Conservation (phyloP, 2,888 invertebrate species). For the Eupelmus urozonus region DNA sequence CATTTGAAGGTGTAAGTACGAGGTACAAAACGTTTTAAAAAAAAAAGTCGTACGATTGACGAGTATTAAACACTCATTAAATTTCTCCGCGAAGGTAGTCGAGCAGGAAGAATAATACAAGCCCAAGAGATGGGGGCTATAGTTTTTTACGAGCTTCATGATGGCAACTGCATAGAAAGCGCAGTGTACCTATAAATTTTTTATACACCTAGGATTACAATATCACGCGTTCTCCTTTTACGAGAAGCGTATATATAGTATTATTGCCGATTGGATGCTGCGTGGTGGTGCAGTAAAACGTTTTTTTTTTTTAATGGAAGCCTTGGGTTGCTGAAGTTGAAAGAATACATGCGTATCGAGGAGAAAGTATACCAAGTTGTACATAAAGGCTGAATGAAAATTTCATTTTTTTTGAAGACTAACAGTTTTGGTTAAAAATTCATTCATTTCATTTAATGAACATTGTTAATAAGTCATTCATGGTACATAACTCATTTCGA, state of each 20-base stretch:
- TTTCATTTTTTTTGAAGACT: constrained; percentile 33
- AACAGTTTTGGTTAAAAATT: constrained; percentile 39
- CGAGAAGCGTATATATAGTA: not conserved
- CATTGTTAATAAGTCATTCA: constrained; percentile 49
- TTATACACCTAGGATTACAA: constrained; percentile 1
- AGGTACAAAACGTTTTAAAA: too few species aligned
- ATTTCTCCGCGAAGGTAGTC: constrained; percentile 28
- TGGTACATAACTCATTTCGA: constrained; percentile 44
- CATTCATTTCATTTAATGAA: constrained; percentile 37
- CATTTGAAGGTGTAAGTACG: not conserved
- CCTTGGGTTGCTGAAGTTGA: constrained; percentile 38
- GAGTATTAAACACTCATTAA: constrained; percentile 21
- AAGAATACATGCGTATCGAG: constrained; percentile 20
- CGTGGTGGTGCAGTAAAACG: too few species aligned
- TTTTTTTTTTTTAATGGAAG: not conserved
- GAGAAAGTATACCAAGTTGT: constrained; percentile 21
- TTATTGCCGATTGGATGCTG: not conserved
- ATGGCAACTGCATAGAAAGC: not conserved
- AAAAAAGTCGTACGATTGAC: not conserved
- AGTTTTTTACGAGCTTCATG: not conserved
- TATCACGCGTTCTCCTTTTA: not conserved
- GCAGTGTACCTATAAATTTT: not conserved
- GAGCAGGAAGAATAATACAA: constrained; percentile 3
- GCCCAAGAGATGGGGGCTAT: constrained; percentile 2
- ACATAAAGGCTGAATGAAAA: constrained; percentile 22